A percentile compares a stretch with the other conserved stretches of the same genome.
Evolutionary conservation across 2,797 vertebrate genomes (phyloP).

Genomic region (Brachyrhaphis roseni): DNA sequence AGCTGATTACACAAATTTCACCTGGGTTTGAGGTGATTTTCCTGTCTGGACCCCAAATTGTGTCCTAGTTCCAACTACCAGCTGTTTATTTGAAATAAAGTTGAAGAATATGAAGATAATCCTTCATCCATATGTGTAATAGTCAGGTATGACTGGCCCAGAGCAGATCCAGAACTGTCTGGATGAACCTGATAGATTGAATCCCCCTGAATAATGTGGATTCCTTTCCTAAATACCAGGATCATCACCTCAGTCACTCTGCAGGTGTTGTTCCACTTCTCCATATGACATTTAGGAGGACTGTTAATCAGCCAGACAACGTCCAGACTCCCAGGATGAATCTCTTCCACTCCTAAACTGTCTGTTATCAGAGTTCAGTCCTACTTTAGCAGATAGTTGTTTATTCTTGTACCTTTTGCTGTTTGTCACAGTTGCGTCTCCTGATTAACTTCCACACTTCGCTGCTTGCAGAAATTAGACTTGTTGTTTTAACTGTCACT

Average conservation of each 20-base stretch:
- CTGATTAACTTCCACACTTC: slow-evolving; percentile 74
- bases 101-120: background rate
- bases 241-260: background rate
- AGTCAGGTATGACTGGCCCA: background rate
- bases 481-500: slow-evolving; percentile 76
- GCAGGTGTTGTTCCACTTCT: background rate
- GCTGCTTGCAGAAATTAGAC: slow-evolving; percentile 67
- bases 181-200: background rate
- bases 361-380: background rate
- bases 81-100: background rate
- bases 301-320: background rate
- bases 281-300: background rate
- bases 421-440: slow-evolving; percentile 67
- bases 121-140: background rate
- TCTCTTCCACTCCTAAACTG: background rate
- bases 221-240: background rate
- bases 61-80: background rate
- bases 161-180: background rate
- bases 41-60: background rate
- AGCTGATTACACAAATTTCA: background rate
- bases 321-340: background rate
- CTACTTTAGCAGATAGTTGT: slow-evolving; percentile 20
- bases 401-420: slow-evolving; percentile 47
- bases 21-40: background rate
- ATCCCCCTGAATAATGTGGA: background rate